phyloP scores from a whole-genome alignment of 2,888 invertebrate species.

The Rapana venosa region DNA sequence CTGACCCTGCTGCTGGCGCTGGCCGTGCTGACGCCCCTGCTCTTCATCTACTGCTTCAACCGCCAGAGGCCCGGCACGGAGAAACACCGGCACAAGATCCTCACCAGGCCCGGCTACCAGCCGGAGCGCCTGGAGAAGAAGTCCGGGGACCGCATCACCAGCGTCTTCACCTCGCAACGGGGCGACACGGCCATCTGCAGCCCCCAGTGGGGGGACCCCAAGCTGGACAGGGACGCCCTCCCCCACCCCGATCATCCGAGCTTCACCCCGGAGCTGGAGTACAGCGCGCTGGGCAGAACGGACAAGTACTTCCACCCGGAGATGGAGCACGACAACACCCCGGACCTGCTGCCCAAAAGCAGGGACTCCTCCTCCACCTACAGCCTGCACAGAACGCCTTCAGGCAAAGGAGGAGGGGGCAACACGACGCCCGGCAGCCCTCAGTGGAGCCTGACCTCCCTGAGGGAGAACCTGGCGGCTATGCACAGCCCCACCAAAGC shows the following conservation, averaged over 20 bases:
- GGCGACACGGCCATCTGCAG: conserved; percentile 20
- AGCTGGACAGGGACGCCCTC: neutral
- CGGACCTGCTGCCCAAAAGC: neutral
- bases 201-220: neutral
- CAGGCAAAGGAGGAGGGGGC: neutral
- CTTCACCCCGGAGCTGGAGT: neutral
- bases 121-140: neutral
- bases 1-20: conserved; percentile 51
- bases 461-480: conserved; percentile 14
- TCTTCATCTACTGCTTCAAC: conserved; percentile 50
- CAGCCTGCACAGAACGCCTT: neutral
- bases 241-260: neutral
- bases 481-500: neutral
- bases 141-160: neutral
- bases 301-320: neutral
- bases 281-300: neutral
- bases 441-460: neutral
- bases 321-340: neutral
- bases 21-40: conserved; percentile 49
- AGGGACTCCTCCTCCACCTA: neutral
- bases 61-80: conserved; percentile 9
- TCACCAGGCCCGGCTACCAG: conserved; percentile 23
- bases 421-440: neutral
- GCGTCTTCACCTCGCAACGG: conserved; percentile 13
- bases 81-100: conserved; percentile 25